Conservation (phyloP, 2,888 invertebrate genomes). For the Drosophila koepferae region DNA sequence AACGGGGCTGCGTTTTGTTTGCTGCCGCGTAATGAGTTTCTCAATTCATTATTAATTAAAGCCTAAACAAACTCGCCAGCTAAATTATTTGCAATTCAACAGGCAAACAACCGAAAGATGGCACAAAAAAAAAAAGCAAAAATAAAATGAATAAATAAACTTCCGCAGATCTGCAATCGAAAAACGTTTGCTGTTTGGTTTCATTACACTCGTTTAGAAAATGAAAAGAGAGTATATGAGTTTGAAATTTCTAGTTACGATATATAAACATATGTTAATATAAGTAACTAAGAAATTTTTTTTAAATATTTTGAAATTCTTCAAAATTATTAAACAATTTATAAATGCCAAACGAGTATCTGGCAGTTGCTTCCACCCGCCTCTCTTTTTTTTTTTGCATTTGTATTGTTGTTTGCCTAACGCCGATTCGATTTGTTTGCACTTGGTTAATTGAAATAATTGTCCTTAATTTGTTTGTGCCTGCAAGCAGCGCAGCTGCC, state of each 20-base stretch:
- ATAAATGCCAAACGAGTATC: not conserved
- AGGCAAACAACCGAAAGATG: slow-evolving; percentile 41
- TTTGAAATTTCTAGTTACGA: too few species aligned
- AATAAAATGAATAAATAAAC: slow-evolving; percentile 28
- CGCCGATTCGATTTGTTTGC: slow-evolving; percentile 77
- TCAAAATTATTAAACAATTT: not conserved
- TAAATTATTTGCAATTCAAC: slow-evolving; percentile 78
- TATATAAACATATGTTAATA: too few species aligned
- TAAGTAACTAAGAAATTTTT: too few species aligned
- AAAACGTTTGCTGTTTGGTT: slow-evolving; percentile 60
- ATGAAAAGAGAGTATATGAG: not conserved
- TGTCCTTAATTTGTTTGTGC: slow-evolving; percentile 81
- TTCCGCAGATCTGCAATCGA: slow-evolving; percentile 26
- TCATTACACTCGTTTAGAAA: slow-evolving; percentile 3
- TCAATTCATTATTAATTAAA: slow-evolving; percentile 80
- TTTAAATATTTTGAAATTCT: too few species aligned
- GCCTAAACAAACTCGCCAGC: slow-evolving; percentile 71
- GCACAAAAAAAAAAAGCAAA: not conserved
- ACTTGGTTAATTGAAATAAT: slow-evolving; percentile 81
- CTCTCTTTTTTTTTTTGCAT: not conserved
- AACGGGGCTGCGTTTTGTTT: slow-evolving; percentile 51
- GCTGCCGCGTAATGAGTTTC: slow-evolving; percentile 77
- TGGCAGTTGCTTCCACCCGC: too few species aligned
- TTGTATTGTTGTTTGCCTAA: slow-evolving; percentile 62
- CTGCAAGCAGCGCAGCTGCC: slow-evolving; percentile 50